Evolutionary conservation across 2,113 vertebrate genomes (phyloP).

Genomic region (Chloroceryle aenea): DNA sequence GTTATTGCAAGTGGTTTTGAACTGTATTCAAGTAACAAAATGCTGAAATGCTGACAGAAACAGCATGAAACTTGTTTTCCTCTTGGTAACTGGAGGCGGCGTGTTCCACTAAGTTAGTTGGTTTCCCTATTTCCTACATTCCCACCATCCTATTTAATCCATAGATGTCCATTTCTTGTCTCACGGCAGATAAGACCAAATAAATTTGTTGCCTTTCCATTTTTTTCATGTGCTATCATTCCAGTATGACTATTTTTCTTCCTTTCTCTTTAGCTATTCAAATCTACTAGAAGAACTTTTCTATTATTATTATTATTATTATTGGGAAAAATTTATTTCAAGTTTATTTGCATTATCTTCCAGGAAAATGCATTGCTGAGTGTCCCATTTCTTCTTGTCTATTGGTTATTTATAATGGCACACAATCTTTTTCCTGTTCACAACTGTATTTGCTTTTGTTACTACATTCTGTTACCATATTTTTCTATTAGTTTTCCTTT

Average conservation of each 20-base stretch:
- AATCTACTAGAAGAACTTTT: not conserved
- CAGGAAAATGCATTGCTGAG: not conserved
- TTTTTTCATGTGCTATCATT: not conserved
- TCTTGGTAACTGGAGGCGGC: not conserved
- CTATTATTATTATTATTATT: not conserved
- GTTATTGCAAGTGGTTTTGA: not conserved
- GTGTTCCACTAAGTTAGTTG: not conserved
- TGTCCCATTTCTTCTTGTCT: not conserved
- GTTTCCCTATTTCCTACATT: not conserved
- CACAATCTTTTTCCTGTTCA: not conserved
- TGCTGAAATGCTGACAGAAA: not conserved
- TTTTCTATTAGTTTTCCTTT: not conserved
- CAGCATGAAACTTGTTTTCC: not conserved
- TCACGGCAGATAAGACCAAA: not conserved
- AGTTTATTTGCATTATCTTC: slow-evolving; percentile 17
- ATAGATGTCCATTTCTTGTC: not conserved
- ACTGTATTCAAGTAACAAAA: not conserved
- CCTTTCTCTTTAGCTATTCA: not conserved
- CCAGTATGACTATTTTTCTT: not conserved
- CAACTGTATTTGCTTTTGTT: not conserved
- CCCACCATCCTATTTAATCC: not conserved
- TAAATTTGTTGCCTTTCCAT: not conserved
- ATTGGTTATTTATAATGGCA: not conserved
- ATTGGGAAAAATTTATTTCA: not conserved
- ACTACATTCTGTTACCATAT: not conserved